phyloP scores from a whole-genome alignment of 2,888 invertebrate species.

The Sesia bembeciformis region DNA sequence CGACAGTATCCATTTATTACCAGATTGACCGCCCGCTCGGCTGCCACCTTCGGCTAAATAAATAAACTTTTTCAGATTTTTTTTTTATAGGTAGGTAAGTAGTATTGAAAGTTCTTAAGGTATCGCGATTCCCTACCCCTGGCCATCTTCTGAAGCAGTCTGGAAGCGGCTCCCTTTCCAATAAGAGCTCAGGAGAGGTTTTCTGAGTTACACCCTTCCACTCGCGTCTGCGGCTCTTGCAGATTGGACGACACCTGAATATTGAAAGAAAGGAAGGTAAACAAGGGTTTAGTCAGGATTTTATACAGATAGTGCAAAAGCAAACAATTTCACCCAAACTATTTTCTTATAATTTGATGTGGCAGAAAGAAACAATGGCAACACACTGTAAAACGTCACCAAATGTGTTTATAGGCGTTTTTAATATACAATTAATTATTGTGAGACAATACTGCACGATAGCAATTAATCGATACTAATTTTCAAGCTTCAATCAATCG shows the following conservation, averaged over 20 bases:
- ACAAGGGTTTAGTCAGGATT: not conserved
- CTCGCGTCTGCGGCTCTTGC: conserved; percentile 35
- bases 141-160: conserved; percentile 38
- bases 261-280: not conserved
- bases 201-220: conserved; percentile 34
- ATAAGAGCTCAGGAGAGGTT: conserved; percentile 35
- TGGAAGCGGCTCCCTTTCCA: conserved; percentile 32
- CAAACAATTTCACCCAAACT: not conserved
- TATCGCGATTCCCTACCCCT: conserved; percentile 14
- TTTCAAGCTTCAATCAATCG: too few species aligned
- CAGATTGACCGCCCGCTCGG: too few species aligned
- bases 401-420: not conserved
- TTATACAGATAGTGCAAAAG: not conserved
- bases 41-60: too few species aligned
- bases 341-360: not conserved
- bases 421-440: not conserved
- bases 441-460: too few species aligned
- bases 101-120: too few species aligned
- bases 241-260: conserved; percentile 38
- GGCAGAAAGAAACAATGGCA: not conserved
- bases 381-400: not conserved
- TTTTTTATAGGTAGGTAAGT: too few species aligned
- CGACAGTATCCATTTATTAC: too few species aligned
- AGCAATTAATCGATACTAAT: too few species aligned
- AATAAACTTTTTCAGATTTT: too few species aligned